Evolutionary conservation across 2,888 invertebrate species (phyloP), one percentile per base, ranked within the genome.

Genomic region (Calameuta filiformis): DNA sequence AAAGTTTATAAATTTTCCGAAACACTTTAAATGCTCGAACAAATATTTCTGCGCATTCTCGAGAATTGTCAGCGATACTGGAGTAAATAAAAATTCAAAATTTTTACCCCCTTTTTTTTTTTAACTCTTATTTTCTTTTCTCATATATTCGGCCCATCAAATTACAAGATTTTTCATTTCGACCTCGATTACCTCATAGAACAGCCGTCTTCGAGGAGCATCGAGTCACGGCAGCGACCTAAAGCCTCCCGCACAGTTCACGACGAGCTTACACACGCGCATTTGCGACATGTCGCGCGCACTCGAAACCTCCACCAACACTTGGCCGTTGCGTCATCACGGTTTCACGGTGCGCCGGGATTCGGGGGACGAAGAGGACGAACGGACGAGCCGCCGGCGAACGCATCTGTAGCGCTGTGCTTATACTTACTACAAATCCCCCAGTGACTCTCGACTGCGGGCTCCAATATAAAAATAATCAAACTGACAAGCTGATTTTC

Each of bases 301-400:
- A 81, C 82, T 80, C 77, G 68, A 75, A 81, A 83, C 82, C 79
- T 83, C 83, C 81, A 81, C 84, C 84, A 81, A 83, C 85, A 84
- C 85, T 83, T 79, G n/a, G 81, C 77, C 82, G 82, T 88, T 88
- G 83, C 87, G 85, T 88, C 88, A 88, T 87, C 87, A 83, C 75
- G 81, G 83, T 86, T 86, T 87, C 83, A 85, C 84, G 82, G 83
- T 84, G 82, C 81, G 83, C 79, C 77, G 82, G 84, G 86, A 88
- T 87, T 86, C 84, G 82, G 75, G 75, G 68, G 33, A 68, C 76
- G 35, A 12, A 12, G 73, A 31, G 40, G 33, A 75, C 71, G 74
- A 34, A 31, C 77, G 69, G 37, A 68, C 81, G 80, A 81, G 81
- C 81, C 73, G 75, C 73, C 80, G 78, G 79, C 79, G 73, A 73